Conservation (phyloP, 2,797 vertebrate genomes). For the Limnodromus scolopaceus region DNA sequence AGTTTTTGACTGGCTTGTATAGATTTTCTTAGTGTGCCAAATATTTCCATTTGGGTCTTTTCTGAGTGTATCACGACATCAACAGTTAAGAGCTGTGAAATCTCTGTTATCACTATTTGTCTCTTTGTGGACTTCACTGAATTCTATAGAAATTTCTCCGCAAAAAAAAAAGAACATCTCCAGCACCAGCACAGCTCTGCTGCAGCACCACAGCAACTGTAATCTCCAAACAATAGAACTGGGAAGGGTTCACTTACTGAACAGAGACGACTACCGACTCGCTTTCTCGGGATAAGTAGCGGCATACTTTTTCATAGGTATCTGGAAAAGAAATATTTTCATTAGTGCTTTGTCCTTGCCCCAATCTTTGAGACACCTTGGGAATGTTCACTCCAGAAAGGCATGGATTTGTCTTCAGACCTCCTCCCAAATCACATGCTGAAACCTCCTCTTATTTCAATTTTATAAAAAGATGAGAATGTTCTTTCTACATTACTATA, state of each 20-base stretch:
- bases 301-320: slow-evolving; percentile 81
- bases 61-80: neutral
- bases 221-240: neutral
- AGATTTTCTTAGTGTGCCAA: neutral
- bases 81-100: neutral
- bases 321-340: slow-evolving; percentile 72
- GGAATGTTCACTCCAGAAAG: neutral
- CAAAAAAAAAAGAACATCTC: neutral
- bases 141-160: neutral
- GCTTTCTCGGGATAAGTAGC: slow-evolving; percentile 79
- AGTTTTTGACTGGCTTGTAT: neutral
- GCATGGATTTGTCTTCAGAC: neutral
- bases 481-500: neutral
- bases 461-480: neutral
- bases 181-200: neutral
- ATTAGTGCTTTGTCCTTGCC: neutral
- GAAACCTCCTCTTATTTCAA: neutral
- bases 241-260: slow-evolving; percentile 72
- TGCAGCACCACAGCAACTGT: neutral
- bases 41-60: neutral
- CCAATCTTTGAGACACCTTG: neutral
- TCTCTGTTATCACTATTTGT: neutral
- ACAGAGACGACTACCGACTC: slow-evolving; percentile 82
- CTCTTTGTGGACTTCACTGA: neutral
- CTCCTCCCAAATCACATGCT: neutral